Evolutionary conservation across 2,113 vertebrate species (phyloP), one percentile per base, ranked within the genome.

Genomic region (Melanotaenia duboulayi): DNA sequence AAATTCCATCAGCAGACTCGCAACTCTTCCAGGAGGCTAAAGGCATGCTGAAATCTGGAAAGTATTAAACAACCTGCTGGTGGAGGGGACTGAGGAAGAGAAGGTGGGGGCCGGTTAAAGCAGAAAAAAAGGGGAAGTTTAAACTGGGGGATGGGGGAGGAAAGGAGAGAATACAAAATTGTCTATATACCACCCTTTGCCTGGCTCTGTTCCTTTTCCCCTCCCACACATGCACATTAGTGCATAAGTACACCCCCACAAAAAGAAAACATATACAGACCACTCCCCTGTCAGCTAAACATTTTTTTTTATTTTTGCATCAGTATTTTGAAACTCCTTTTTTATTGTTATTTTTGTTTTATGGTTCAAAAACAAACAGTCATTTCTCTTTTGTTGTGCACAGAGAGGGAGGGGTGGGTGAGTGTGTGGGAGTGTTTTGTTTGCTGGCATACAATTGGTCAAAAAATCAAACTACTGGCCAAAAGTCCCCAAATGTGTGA

Each of bases 21-120:
- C 78, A 77, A 76, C 82, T 85, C 88, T 86, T 92, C 89, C 88
- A 92, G 79, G 74, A 90, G 83, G 82, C 81, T 78, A 72, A 86
- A 76, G 79, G 91, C 88, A 86, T 82, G 89, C 87, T 51, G 88
- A 90, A 93, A 94, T 94, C 93, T 94, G 93, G 93, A 94, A 93
- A 92, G 88, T 87, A 94, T 94, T 94, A 94, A 91, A 89, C 91
- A 94, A 93, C 93, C 93, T 94, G 93, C 92, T 89, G 89, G 87
- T 87, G 74, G 65, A 85, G 66, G 82, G 65, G 65, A 46, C 28
- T 63, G 56, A 35, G 75, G 59, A 49, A 48, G 75, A 58, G 77
- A 14, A 51, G 59, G 78, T 51, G 73, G 51, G 49, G 42, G 75
- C 65, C 22, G 59, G 73, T 46, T 62, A 71, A 72, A 71, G 39